phyloP scores from a whole-genome alignment of 2,797 vertebrate species.

The Enteromius thamalakanensis region DNA sequence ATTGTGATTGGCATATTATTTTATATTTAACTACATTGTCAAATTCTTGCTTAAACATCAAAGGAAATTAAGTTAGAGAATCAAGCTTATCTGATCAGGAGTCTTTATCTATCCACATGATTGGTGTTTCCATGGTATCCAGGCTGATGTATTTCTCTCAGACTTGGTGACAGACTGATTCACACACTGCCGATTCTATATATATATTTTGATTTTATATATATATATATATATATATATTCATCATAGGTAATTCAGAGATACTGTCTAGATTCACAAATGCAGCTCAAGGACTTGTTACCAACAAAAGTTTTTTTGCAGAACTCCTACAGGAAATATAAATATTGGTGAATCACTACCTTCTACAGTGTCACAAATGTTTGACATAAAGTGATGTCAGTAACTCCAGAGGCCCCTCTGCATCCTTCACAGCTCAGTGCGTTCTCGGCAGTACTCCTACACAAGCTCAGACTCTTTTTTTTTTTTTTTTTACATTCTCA shows the following conservation, averaged over 20 bases:
- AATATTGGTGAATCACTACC: background rate
- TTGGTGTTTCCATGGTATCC: conserved; percentile 62
- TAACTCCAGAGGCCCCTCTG: background rate
- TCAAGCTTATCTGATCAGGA: conserved; percentile 44
- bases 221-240: background rate
- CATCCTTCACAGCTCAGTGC: background rate
- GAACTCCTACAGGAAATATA: conserved; percentile 12
- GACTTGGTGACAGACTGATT: conserved; percentile 32
- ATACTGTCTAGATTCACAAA: background rate
- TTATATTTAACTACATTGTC: background rate
- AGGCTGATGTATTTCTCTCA: conserved; percentile 12
- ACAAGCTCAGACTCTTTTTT: conserved; percentile 1
- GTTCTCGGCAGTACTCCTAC: background rate
- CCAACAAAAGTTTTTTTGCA: background rate
- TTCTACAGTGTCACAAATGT: background rate
- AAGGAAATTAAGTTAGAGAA: background rate
- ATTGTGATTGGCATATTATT: background rate
- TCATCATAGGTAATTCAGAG: conserved; percentile 6
- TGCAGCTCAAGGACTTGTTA: background rate
- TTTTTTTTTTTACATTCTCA: conserved; percentile 10
- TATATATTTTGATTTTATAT: too few species aligned
- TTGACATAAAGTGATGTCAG: background rate
- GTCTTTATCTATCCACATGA: conserved; percentile 61
- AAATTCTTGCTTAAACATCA: background rate
- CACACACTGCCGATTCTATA: conserved; percentile 29